Percentiles rank a stretch among this genome's conserved stretches.
These are phyloP conservation scores for Passerculus sandwichensis DNA, from an alignment of 2,797 vertebrate species.

Conservation along the genomic window DNA sequence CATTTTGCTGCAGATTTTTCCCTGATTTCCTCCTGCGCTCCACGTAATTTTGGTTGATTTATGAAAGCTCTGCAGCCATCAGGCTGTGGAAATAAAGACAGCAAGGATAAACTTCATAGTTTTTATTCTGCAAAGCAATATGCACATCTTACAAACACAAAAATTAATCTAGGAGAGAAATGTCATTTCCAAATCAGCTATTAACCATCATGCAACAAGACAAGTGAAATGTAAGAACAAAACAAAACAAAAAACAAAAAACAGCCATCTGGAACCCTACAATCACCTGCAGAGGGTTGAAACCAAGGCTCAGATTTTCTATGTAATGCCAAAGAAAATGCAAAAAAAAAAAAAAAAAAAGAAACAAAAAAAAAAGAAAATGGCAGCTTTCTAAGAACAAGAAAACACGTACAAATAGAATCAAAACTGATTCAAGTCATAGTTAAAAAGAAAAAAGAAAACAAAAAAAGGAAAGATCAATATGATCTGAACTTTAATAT, in stretches of 20 bases:
- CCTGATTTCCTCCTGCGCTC: neutral
- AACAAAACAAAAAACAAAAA: neutral
- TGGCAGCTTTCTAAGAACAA: slow-evolving; percentile 72
- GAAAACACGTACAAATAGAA: slow-evolving; percentile 77
- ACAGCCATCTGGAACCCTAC: slow-evolving; percentile 63
- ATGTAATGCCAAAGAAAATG: slow-evolving; percentile 61
- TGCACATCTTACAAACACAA: slow-evolving; percentile 83
- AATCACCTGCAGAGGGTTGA: slow-evolving; percentile 66
- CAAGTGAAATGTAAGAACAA: slow-evolving; percentile 68
- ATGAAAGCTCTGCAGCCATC: neutral
- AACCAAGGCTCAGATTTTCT: slow-evolving; percentile 67
- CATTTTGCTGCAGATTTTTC: neutral
- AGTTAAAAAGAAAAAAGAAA: slow-evolving; percentile 71
- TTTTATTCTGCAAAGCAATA: slow-evolving; percentile 85
- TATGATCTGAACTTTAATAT: slow-evolving; percentile 81
- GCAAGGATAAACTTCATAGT: slow-evolving; percentile 32
- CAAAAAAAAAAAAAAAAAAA: neutral
- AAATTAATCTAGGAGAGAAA: slow-evolving; percentile 79
- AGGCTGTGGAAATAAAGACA: neutral
- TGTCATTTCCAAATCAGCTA: slow-evolving; percentile 79
- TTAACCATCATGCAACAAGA: slow-evolving; percentile 82
- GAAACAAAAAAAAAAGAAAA: slow-evolving; percentile 22
- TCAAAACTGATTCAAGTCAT: slow-evolving; percentile 83
- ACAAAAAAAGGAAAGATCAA: slow-evolving; percentile 80
- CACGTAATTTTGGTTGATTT: rapidly evolving